These are phyloP conservation scores for Neotoxoptera formosana DNA, from an alignment of 1,140 invertebrate genomes.

Conservation along the genomic window DNA sequence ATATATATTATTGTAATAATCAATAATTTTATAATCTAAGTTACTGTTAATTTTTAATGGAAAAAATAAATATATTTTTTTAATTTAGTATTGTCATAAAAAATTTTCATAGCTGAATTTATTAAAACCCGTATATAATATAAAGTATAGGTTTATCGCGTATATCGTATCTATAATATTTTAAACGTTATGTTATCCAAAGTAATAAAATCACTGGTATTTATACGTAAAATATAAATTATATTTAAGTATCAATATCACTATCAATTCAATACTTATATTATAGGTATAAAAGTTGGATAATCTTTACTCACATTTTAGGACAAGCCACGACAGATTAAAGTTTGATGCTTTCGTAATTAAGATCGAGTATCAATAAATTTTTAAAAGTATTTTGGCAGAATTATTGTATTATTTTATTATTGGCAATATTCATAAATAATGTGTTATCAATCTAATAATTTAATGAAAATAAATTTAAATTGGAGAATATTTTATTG, in stretches of 20 bases:
- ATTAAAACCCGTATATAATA: slow-evolving; percentile 2
- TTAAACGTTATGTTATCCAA: neutral
- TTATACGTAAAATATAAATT: slow-evolving; percentile 12
- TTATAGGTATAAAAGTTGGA: neutral
- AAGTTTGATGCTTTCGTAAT: neutral
- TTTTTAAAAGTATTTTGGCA: neutral
- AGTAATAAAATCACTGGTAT: slow-evolving; percentile 14
- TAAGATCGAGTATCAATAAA: neutral
- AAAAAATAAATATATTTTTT: neutral
- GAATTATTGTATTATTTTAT: neutral
- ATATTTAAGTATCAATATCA: neutral
- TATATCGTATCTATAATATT: neutral
- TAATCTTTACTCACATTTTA: neutral
- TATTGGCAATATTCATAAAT: no score
- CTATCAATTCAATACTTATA: neutral
- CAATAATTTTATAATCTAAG: neutral
- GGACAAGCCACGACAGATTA: neutral
- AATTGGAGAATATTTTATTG: neutral
- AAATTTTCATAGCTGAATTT: slow-evolving; percentile 3
- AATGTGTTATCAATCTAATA: no score
- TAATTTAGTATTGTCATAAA: neutral
- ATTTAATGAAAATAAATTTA: neutral
- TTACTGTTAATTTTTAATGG: neutral
- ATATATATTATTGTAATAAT: neutral
- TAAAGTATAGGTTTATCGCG: neutral